Conservation (phyloP, 1,140 invertebrate genomes). For the Gryon sp. region DNA sequence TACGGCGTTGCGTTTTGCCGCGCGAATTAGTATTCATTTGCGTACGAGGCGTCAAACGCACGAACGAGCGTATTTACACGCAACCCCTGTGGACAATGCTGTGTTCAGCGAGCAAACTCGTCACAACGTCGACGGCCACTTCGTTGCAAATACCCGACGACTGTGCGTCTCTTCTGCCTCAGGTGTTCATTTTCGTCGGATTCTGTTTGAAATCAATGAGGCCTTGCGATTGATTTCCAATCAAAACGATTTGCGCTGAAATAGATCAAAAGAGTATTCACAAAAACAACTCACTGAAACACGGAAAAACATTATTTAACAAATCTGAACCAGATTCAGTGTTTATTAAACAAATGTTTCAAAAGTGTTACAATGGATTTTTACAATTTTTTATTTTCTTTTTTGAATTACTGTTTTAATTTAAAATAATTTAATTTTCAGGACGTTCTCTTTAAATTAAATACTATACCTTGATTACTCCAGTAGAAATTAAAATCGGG, state of each 20-base stretch:
- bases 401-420: too few relatives aligned
- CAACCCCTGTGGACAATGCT: conserved; percentile 61
- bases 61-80: conserved; percentile 59
- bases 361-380: too few relatives aligned
- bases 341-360: too few relatives aligned
- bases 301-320: too few relatives aligned
- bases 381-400: too few relatives aligned
- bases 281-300: too few relatives aligned
- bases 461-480: too few relatives aligned
- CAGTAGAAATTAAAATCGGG: too few relatives aligned
- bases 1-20: conserved; percentile 15
- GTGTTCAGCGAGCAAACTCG: conserved; percentile 57
- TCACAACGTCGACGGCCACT: conserved; percentile 47
- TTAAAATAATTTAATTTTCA: too few relatives aligned
- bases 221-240: conserved; percentile 4
- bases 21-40: conserved; percentile 70
- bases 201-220: conserved; percentile 36
- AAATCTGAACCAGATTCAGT: too few relatives aligned
- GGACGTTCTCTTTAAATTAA: too few relatives aligned
- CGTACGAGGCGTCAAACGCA: conserved; percentile 65
- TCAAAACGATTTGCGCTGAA: not conserved
- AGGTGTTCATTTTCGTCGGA: conserved; percentile 50
- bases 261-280: too few relatives aligned
- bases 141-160: conserved; percentile 49
- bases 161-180: conserved; percentile 51